Base-by-base conservation (phyloP, 2,113 vertebrate genomes). In the Athene cunicularia region DNA sequence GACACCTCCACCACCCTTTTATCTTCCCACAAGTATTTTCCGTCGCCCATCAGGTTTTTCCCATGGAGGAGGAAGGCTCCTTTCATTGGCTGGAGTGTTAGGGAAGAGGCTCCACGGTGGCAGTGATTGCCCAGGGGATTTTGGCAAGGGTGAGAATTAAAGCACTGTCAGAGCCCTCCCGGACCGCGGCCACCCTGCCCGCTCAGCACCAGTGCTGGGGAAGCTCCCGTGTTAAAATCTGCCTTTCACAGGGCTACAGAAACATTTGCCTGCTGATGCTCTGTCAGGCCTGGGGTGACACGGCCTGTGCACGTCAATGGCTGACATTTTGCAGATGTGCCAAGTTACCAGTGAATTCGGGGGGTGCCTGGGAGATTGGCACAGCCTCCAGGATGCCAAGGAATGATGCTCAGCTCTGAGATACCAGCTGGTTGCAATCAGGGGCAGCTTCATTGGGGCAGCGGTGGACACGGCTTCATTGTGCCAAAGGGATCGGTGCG, bases 361-460 rank as follows among this genome's bases (percentile, higher is more conserved):
- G 26, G 41, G 18, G 4, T 19, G 22, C 35, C 41, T 9, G 32
- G 50, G 56, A 41, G 19, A 21, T 0, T 4, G 26, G n/a, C 77
- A 82, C 9, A 50, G 67, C 32, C 47, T 49, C 43, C 0, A 0
- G 24, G 50, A 32, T 27, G 23, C 15, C n/a, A 21, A 30, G 66
- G n/a, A 28, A 26, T 11, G 33, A 24, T 66, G 64, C 64, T 53
- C 52, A 53, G 58, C 58, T 22, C 58, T 1, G 1, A 12, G 50
- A 7, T 13, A 21, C 5, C 1, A 9, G 8, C 20, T 0, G 0
- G 27, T 4, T 55, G 47, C 43, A 14, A 1, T 2, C 3, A 4
- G 24, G 8, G 14, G 7, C 33, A 21, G 7, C 43, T 12, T 52
- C 27, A 3, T 8, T 20, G 1, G 0, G 26, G 39, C 41, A 50